Evolutionary conservation across 2,797 vertebrate genomes (phyloP).

Genomic region (Eidolon dupreanum): DNA sequence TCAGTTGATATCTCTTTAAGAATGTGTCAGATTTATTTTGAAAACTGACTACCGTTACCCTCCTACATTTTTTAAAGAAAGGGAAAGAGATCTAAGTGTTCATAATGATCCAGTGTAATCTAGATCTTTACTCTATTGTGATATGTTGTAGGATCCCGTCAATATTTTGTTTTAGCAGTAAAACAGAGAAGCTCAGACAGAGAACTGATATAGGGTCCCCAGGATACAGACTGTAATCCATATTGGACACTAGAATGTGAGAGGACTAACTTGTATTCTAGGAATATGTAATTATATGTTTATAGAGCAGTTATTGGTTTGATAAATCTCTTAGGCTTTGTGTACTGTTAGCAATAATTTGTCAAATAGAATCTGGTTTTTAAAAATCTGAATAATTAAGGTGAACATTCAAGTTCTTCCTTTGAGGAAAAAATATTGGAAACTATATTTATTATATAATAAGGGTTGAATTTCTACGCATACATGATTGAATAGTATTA

Average conservation of each 20-base stretch:
- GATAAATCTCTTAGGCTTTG: neutral
- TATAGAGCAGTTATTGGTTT: neutral
- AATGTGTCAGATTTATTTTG: conserved; percentile 61
- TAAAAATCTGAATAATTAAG: neutral
- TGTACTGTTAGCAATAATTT: neutral
- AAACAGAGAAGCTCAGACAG: conserved; percentile 55
- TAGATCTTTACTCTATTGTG: conserved; percentile 50
- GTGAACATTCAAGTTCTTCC: neutral
- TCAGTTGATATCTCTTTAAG: conserved; percentile 27
- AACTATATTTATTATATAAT: neutral
- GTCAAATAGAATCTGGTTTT: neutral
- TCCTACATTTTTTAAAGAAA: neutral
- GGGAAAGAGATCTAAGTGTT: conserved; percentile 56
- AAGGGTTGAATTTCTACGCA: neutral
- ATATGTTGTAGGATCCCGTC: neutral
- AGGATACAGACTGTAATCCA: neutral
- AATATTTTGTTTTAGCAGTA: conserved; percentile 55
- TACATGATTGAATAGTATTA: neutral
- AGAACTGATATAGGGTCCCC: neutral
- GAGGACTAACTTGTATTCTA: neutral
- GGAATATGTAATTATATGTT: neutral
- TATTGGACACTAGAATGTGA: neutral
- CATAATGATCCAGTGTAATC: conserved; percentile 36
- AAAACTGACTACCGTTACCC: conserved; percentile 20
- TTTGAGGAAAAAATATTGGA: conserved; percentile 23